Conservation (phyloP, 2,888 invertebrate genomes). For the Athalia rosae region DNA sequence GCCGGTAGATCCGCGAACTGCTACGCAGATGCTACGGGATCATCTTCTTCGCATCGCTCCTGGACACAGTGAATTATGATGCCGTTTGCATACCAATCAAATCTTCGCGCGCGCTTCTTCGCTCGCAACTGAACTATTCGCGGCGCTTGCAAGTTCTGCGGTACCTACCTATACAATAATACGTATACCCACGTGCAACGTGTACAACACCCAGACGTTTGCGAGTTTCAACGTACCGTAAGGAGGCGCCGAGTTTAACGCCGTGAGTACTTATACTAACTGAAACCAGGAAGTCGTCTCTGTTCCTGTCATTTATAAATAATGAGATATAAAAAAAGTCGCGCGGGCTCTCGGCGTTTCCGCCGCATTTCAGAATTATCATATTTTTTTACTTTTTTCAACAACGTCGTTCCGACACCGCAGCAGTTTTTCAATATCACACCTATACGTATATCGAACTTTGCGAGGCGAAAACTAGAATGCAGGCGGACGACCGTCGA, state of each 20-base stretch:
- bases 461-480: too few relatives aligned
- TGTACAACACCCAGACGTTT: slow-evolving; percentile 10
- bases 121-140: slow-evolving; percentile 17
- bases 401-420: not conserved
- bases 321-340: slow-evolving; percentile 23
- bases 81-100: slow-evolving; percentile 43
- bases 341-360: not conserved
- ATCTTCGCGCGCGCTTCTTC: slow-evolving; percentile 21
- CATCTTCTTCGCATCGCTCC: not conserved
- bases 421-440: too few relatives aligned
- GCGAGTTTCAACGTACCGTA: slow-evolving; percentile 19
- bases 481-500: not conserved
- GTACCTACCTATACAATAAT: too few relatives aligned
- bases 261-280: not conserved
- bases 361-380: not conserved
- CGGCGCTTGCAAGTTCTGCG: slow-evolving; percentile 14
- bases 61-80: slow-evolving; percentile 28
- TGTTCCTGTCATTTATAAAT: slow-evolving; percentile 4
- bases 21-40: not conserved
- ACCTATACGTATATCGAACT: too few relatives aligned
- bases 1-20: not conserved
- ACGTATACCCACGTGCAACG: not conserved
- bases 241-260: slow-evolving; percentile 21
- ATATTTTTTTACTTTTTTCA: not conserved
- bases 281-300: slow-evolving; percentile 34